These are phyloP conservation scores for Eublepharis macularius DNA, from an alignment of 2,113 vertebrate species.

Conservation along the genomic window DNA sequence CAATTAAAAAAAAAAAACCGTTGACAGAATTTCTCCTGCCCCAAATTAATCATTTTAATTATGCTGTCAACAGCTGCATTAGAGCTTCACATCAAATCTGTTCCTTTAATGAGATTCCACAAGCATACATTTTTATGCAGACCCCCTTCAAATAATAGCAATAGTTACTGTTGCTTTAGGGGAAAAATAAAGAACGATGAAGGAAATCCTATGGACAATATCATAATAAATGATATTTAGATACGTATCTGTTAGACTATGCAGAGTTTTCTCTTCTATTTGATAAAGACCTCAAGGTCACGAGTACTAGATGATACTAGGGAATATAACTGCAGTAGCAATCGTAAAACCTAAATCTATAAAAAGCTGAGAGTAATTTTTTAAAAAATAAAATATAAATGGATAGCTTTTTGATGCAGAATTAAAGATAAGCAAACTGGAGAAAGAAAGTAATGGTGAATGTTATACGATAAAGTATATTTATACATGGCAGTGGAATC, in stretches of 20 bases:
- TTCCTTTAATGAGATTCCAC: conserved; percentile 63
- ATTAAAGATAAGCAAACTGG: conserved; percentile 6
- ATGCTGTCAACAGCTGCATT: conserved; percentile 71
- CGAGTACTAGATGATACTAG: background rate
- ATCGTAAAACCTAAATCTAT: background rate
- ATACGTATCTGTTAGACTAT: background rate
- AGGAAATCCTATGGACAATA: background rate
- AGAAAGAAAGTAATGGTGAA: background rate
- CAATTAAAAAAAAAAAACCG: conserved; percentile 58
- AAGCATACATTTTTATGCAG: conserved; percentile 42
- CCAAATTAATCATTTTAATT: conserved; percentile 78
- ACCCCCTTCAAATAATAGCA: conserved; percentile 43
- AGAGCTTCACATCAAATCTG: conserved; percentile 67
- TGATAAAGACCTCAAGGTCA: background rate
- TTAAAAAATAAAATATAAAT: conserved; percentile 14
- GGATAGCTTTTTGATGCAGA: conserved; percentile 10
- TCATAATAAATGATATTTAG: background rate
- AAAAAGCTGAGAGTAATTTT: background rate
- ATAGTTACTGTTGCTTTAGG: conserved; percentile 6
- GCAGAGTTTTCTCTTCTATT: background rate
- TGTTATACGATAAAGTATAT: conserved; percentile 24
- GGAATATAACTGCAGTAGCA: background rate
- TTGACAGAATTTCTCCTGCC: conserved; percentile 61
- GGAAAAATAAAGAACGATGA: background rate
- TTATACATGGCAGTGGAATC: conserved; percentile 29